These are phyloP conservation scores for Atta cephalotes DNA, from an alignment of 1,140 invertebrate species.

Conservation along the genomic window DNA sequence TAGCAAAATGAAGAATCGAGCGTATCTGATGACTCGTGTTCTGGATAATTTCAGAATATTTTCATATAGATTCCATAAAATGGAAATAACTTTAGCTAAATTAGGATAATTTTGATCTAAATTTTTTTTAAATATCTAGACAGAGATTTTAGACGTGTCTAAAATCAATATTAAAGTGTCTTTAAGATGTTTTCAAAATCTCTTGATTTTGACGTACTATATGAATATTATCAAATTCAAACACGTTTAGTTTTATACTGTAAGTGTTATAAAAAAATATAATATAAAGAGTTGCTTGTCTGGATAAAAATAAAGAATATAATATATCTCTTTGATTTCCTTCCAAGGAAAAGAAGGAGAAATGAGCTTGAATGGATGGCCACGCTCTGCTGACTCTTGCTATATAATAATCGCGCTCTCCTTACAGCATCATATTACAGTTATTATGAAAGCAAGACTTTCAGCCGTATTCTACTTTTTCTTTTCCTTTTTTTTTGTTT, in stretches of 20 bases:
- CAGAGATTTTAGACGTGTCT: no score
- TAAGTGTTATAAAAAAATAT: neutral
- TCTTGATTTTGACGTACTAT: no score
- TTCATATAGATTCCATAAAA: neutral
- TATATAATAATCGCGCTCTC: neutral
- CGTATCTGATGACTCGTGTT: neutral
- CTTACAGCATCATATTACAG: neutral
- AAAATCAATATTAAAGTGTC: no score
- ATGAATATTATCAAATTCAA: no score
- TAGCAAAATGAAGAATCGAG: neutral
- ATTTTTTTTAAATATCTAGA: no score
- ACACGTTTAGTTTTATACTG: neutral
- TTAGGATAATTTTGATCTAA: no score
- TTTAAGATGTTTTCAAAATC: no score
- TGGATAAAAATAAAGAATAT: neutral
- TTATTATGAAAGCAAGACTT: conserved; percentile 29
- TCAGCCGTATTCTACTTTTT: neutral
- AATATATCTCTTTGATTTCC: neutral
- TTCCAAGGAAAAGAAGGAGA: neutral
- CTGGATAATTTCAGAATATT: neutral
- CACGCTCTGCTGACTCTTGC: neutral
- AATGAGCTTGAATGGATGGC: neutral
- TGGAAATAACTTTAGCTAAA: no score
- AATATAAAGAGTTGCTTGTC: neutral
- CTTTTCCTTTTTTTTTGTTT: neutral